Base-by-base conservation (phyloP, 1,140 invertebrate genomes). In the Bombus huntii region DNA sequence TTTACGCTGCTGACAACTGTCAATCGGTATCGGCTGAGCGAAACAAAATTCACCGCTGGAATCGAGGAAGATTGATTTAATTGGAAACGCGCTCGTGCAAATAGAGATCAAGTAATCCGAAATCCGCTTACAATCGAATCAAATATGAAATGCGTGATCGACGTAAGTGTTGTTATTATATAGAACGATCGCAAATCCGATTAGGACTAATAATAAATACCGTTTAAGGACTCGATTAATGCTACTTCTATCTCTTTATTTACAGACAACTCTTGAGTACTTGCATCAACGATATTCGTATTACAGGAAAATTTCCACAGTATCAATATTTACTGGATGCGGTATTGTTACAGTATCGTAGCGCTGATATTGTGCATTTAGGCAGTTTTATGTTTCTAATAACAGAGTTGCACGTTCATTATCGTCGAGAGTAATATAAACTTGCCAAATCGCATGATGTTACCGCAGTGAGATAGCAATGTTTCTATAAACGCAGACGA, bases 51-150 rank as follows among this genome's bases (percentile, higher is more conserved):
- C 47, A 37, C 4, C 15, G 42, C 39, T n/a, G 37, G 62, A 57
- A 37, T 9, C 15, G 9, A 37, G n/a, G 10, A 62, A 68, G 37
- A 75, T 66, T 66, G 57, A 83, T 75, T 83, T 66, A 53, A 79
- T 72, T 72, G 15, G 13, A 79, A 79, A 84, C 34, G 37, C 53
- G 37, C 4, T 3, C 47, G 25, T 13, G 31, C 68, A 62, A 79
- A 84, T 37, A 47, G 66, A 18, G 57, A 72, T 72, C 76, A 62
- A 34, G 39, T 62, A 71, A 71, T 84, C 66, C n/a, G 42, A 68
- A 72, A 84, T 71, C 76, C 53, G 74, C n/a, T 77, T 78, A 70
- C 75, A 68, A 77, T 10, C n/a, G 76, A 59, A 83, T 59, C 74
- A 83, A 82, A 82, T 81, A 22, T 31, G n/a, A 31, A 44, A 59